Conservation (phyloP, 2,113 vertebrate species). For the Plotosus lineatus region DNA sequence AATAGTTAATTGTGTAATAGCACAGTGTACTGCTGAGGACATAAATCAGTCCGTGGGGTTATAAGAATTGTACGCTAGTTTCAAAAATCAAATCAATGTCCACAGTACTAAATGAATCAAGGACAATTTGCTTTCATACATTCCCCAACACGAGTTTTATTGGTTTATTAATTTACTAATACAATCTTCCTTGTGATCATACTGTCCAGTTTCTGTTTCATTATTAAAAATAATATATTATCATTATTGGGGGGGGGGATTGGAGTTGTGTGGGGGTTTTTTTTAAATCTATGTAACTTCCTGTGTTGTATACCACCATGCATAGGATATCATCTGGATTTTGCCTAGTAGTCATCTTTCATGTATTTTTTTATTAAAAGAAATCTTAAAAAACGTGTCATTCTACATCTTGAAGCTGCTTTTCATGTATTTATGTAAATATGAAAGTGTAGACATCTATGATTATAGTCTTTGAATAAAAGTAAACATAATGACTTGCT, state of each 20-base stretch:
- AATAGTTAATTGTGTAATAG: not conserved
- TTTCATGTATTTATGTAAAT: not conserved
- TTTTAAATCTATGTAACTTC: not conserved
- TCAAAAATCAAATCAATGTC: conserved; percentile 40
- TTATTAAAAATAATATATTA: no score
- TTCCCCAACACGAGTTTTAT: not conserved
- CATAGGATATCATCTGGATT: not conserved
- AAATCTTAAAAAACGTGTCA: not conserved
- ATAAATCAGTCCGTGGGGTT: conserved; percentile 38
- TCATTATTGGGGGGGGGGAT: no score
- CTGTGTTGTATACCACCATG: not conserved
- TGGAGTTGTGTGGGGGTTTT: no score
- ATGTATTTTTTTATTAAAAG: conserved; percentile 1
- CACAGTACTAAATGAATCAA: conserved; percentile 30
- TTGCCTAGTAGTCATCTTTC: not conserved
- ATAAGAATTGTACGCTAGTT: conserved; percentile 28
- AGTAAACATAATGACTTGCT: not conserved
- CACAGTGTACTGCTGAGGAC: conserved; percentile 24
- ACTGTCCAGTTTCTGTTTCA: no score
- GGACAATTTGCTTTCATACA: conserved; percentile 21
- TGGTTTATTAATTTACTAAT: not conserved
- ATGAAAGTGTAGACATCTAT: not conserved
- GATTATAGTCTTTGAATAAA: not conserved
- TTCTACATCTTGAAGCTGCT: not conserved
- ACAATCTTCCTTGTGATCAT: not conserved